Conservation (phyloP, 2,888 invertebrate genomes). For the Lypha dubia region DNA sequence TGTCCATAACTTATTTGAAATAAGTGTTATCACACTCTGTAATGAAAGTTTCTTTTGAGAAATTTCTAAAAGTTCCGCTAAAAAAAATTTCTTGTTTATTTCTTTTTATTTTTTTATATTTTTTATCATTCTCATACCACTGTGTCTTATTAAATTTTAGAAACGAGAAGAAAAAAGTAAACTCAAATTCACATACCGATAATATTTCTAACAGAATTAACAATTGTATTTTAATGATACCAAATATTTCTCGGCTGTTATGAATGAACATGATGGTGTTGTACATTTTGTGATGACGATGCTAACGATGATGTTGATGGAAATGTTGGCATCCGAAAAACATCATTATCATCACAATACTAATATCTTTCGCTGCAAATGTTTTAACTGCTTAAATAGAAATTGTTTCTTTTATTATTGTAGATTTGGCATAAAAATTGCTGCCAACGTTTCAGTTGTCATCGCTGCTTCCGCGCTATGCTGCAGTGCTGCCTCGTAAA, state of each 20-base stretch:
- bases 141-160: conserved; percentile 33
- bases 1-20: no score
- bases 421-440: conserved; percentile 4
- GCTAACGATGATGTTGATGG: conserved; percentile 27
- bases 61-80: no score
- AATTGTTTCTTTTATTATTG: conserved; percentile 21
- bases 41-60: no score
- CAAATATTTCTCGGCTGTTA: conserved; percentile 20
- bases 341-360: conserved; percentile 8
- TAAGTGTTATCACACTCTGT: no score
- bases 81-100: not conserved
- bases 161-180: conserved; percentile 26
- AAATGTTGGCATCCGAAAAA: conserved; percentile 30
- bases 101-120: not conserved
- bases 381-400: conserved; percentile 48
- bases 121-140: not conserved
- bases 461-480: not conserved
- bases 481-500: conserved; percentile 59
- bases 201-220: conserved; percentile 66
- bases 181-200: conserved; percentile 37
- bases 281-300: not conserved
- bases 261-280: conserved; percentile 23
- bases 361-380: conserved; percentile 12
- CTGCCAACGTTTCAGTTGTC: conserved; percentile 23
- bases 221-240: conserved; percentile 51